Evolutionary conservation across 2,888 invertebrate genomes (phyloP).

Genomic region (Eupeodes luniger): DNA sequence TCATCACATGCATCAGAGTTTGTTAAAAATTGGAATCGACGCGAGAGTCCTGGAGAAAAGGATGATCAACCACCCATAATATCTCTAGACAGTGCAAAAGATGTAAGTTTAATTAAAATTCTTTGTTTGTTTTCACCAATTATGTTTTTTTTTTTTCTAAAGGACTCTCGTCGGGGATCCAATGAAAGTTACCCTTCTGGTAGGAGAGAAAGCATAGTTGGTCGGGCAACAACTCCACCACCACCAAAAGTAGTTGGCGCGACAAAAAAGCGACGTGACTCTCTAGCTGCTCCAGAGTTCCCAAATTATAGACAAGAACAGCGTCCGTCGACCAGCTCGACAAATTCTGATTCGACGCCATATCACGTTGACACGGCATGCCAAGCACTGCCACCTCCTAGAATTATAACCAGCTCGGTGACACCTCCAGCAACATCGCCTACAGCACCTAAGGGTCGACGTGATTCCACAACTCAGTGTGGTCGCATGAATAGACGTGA

Average conservation of each 20-base stretch:
- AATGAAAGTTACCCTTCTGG: slow-evolving; percentile 88
- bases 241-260: slow-evolving; percentile 87
- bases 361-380: slow-evolving; percentile 87
- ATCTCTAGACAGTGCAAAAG: slow-evolving; percentile 74
- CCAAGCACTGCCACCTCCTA: slow-evolving; percentile 88
- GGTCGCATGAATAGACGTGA: slow-evolving; percentile 88
- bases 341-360: slow-evolving; percentile 89
- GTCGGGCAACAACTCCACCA: slow-evolving; percentile 84
- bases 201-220: slow-evolving; percentile 88
- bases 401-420: slow-evolving; percentile 92
- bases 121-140: background rate
- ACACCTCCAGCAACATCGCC: slow-evolving; percentile 93
- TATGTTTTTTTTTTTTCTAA: background rate
- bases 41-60: slow-evolving; percentile 86
- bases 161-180: slow-evolving; percentile 86
- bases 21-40: slow-evolving; percentile 89
- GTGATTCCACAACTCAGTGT: slow-evolving; percentile 95
- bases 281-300: slow-evolving; percentile 85
- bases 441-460: slow-evolving; percentile 87
- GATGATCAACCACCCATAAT: slow-evolving; percentile 80
- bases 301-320: slow-evolving; percentile 86
- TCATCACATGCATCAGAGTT: slow-evolving; percentile 90
- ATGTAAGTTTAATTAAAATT: slow-evolving; percentile 65
- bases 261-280: slow-evolving; percentile 87
- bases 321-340: slow-evolving; percentile 89